phyloP scores from a whole-genome alignment of 2,888 invertebrate genomes.

The Dorcus parallelipipedus region DNA sequence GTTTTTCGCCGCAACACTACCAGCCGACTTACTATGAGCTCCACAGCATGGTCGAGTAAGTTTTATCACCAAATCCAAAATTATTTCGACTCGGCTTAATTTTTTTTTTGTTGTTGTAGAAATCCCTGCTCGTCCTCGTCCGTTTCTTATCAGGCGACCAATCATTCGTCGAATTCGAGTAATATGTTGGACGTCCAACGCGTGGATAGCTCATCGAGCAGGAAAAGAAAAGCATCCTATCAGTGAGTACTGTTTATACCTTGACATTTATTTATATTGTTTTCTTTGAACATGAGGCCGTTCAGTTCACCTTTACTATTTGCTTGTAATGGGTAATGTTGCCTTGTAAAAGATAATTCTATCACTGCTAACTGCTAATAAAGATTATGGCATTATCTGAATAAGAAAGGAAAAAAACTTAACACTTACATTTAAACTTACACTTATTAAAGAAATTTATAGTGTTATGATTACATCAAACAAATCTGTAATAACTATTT shows the following conservation, averaged over 20 bases:
- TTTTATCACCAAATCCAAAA: slow-evolving; percentile 17
- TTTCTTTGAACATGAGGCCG: too few relatives aligned
- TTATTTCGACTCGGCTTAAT: neutral
- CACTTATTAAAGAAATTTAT: too few relatives aligned
- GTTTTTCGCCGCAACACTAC: slow-evolving; percentile 35
- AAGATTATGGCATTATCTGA: too few relatives aligned
- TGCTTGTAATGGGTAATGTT: too few relatives aligned
- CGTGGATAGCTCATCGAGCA: slow-evolving; percentile 39
- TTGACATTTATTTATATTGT: neutral
- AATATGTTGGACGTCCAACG: slow-evolving; percentile 38
- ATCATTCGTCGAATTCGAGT: slow-evolving; percentile 30
- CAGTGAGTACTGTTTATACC: slow-evolving; percentile 47
- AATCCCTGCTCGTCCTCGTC: slow-evolving; percentile 39
- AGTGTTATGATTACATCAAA: too few relatives aligned
- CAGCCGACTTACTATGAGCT: slow-evolving; percentile 44
- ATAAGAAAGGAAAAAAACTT: too few relatives aligned
- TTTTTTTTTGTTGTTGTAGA: slow-evolving; percentile 29
- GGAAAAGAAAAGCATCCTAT: slow-evolving; percentile 52
- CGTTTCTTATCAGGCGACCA: slow-evolving; percentile 31
- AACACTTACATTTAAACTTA: too few relatives aligned
- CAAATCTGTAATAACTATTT: too few relatives aligned
- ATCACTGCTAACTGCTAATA: too few relatives aligned
- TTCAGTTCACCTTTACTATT: too few relatives aligned
- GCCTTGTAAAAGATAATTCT: too few relatives aligned
- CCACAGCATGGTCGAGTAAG: slow-evolving; percentile 46